Conservation (phyloP, 2,888 invertebrate genomes). For the Poecilus cupreus region DNA sequence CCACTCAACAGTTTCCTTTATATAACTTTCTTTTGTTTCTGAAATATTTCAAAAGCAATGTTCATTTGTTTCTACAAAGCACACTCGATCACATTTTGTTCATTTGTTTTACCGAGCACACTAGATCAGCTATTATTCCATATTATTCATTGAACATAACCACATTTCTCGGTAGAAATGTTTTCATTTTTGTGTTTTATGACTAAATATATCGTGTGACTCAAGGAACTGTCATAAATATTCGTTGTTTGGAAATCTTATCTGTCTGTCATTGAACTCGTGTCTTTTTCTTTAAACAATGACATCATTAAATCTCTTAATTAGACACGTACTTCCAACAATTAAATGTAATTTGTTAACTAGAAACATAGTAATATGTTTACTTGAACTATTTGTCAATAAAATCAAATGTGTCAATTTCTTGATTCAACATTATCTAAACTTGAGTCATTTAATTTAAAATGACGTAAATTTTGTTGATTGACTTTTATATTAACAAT, state of each 20-base stretch:
- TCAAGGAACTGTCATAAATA: background rate
- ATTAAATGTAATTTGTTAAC: background rate
- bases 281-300: background rate
- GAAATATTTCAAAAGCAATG: background rate
- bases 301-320: background rate
- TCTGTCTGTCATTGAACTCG: background rate
- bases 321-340: background rate
- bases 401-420: no score
- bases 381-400: background rate
- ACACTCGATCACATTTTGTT: background rate
- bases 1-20: background rate
- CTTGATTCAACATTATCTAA: no score
- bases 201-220: background rate
- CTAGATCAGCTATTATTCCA: background rate
- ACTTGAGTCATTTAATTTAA: no score
- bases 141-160: background rate
- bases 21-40: conserved; percentile 27
- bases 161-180: background rate
- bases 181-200: background rate
- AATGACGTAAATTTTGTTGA: no score
- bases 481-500: no score
- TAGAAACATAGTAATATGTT: background rate
- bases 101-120: no score
- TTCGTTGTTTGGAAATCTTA: background rate
- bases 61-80: conserved; percentile 45